phyloP scores from a whole-genome alignment of 2,888 invertebrate genomes.

The Seira sanloemensis region DNA sequence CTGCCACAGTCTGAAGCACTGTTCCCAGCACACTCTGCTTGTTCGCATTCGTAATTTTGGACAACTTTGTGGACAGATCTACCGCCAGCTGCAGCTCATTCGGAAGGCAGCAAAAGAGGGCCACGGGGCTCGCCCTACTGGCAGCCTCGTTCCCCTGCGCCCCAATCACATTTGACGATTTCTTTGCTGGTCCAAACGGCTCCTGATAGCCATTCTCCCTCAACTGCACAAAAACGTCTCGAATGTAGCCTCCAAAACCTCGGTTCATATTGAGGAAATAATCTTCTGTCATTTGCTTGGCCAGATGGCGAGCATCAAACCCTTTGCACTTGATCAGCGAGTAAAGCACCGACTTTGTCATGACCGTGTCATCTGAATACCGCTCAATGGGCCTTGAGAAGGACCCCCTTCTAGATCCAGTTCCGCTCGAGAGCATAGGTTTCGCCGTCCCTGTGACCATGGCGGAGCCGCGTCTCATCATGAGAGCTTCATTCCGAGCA shows the following conservation, averaged over 20 bases:
- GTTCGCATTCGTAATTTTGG: constrained; percentile 82
- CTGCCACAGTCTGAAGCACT: constrained; percentile 77
- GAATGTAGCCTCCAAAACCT: constrained; percentile 82
- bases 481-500: constrained; percentile 17
- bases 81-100: constrained; percentile 75
- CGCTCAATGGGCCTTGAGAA: constrained; percentile 75
- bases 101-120: constrained; percentile 78
- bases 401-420: constrained; percentile 51
- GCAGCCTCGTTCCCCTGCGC: constrained; percentile 88
- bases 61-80: constrained; percentile 77
- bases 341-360: constrained; percentile 81
- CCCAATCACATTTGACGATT: constrained; percentile 82
- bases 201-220: constrained; percentile 79
- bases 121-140: constrained; percentile 83
- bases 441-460: constrained; percentile 12
- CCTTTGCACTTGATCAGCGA: constrained; percentile 79
- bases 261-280: constrained; percentile 80
- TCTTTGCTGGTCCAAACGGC: constrained; percentile 80
- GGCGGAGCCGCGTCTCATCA: constrained; percentile 32
- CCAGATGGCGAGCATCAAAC: constrained; percentile 80
- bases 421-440: background rate
- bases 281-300: constrained; percentile 81
- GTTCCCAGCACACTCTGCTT: constrained; percentile 79
- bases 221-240: constrained; percentile 74
- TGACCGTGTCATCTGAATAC: constrained; percentile 84